These are phyloP conservation scores for Lagopus muta DNA, from an alignment of 2,113 vertebrate species.

Conservation along the genomic window DNA sequence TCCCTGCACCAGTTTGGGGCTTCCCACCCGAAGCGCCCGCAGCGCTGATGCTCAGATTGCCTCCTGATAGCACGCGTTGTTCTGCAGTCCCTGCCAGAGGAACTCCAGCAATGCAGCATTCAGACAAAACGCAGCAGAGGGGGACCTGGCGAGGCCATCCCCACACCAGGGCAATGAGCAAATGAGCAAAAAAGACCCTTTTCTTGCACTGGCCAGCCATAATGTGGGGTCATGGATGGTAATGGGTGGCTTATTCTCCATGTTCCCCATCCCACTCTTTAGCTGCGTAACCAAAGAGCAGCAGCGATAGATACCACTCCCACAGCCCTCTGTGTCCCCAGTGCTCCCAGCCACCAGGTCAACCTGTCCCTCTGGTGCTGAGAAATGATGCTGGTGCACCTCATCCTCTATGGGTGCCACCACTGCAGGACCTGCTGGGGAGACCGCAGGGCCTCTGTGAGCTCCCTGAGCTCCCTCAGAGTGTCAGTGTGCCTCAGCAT, in stretches of 20 bases:
- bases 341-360: neutral
- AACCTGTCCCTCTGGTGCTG: neutral
- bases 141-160: neutral
- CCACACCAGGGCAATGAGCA: accelerated
- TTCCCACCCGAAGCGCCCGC: neutral
- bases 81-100: neutral
- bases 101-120: neutral
- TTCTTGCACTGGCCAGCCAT: neutral
- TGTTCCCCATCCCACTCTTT: neutral
- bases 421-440: neutral
- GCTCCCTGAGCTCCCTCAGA: neutral
- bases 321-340: neutral
- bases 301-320: neutral
- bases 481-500: neutral
- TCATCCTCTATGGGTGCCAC: neutral
- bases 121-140: neutral
- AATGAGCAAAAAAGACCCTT: neutral
- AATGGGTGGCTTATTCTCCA: accelerated
- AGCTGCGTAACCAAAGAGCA: neutral
- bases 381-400: neutral
- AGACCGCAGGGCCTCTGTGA: neutral
- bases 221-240: neutral
- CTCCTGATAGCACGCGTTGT: too few relatives aligned
- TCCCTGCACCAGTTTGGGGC: neutral
- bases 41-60: neutral